phyloP scores from a whole-genome alignment of 1,140 invertebrate genomes.

The Ceratosolen solmsi region DNA sequence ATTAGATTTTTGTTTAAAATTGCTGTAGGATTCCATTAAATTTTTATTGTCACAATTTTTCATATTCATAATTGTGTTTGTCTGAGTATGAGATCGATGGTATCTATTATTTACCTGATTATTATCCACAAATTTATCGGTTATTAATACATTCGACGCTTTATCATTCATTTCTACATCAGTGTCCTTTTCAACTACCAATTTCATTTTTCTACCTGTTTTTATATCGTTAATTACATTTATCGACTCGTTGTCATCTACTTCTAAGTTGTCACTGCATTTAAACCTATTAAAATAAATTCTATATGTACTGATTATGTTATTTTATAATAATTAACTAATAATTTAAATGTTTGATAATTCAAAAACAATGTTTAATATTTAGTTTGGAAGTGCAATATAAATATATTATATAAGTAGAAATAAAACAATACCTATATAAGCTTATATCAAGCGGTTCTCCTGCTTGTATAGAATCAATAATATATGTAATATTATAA shows the following conservation, averaged over 20 bases:
- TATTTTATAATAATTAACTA: too few relatives aligned
- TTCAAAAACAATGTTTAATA: not conserved
- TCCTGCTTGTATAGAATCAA: not conserved
- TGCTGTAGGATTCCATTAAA: not conserved
- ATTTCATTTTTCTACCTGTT: not conserved
- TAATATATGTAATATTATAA: constrained; percentile 19
- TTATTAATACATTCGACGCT: not conserved
- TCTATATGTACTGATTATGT: too few relatives aligned
- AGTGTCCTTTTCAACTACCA: not conserved
- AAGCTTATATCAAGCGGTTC: not conserved
- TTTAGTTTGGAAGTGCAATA: not conserved
- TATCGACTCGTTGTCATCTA: not conserved
- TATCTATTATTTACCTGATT: not conserved
- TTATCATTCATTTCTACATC: not conserved
- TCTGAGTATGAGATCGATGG: not conserved
- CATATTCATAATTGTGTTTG: not conserved
- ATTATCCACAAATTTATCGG: not conserved
- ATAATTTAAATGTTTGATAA: too few relatives aligned
- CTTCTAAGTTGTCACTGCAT: not conserved
- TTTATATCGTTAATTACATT: not conserved
- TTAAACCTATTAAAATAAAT: not conserved
- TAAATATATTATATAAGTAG: not conserved
- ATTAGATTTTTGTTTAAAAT: not conserved
- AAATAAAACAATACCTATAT: constrained; percentile 21
- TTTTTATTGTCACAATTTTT: not conserved